Base-by-base conservation (phyloP, 1,140 invertebrate genomes). In the Linepithema humile region DNA sequence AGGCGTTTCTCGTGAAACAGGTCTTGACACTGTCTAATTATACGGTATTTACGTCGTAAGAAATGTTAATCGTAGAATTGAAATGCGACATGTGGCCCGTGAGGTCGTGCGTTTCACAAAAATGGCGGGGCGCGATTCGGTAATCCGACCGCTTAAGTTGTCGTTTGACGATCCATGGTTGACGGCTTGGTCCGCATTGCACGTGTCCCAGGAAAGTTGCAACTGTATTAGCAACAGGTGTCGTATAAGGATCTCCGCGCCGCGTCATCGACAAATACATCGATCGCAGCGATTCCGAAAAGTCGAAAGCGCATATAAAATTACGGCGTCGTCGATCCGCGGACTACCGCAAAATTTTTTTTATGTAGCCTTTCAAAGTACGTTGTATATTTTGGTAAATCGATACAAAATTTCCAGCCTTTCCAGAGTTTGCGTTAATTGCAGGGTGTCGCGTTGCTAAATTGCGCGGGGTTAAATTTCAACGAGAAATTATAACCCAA, bases 151-250 rank as follows among this genome's bases (percentile, higher is more conserved):
- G 10, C 12, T 69, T 60, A 75, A 83, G 38, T 62, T 70, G 55
- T 87, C 62, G 2, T 50, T 12, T 20, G n/a, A 57, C 15, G 17
- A 64, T 65, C 69, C 48, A 26, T 45, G 55, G 40, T 45, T 9
- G 35, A 4, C 35, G n/a, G 40, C 3, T 59, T 38, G 35, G n/a
- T 12, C 15, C 15, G 15, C 45, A 9, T 15, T 12, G 82, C 9
- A 50, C 57, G 64, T 50, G 70, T 53, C 3, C 60, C 45, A 40
- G 29, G 40, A 88, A 87, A 87, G 67, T 78, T 80, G 38, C 57
- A 43, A 83, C 17, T 40, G 12, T 69, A 48, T 86, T 29, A 86
- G 86, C 86, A 88, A 88, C 86, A 88, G 86, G 86, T 88, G 86
- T 64, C 70, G 40, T 67, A 38, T 17, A 17, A 62, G 29, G 50